Evolutionary conservation across 2,888 invertebrate genomes (phyloP), one percentile per base, ranked within the genome.

Genomic region (Athripsodes cinereus): DNA sequence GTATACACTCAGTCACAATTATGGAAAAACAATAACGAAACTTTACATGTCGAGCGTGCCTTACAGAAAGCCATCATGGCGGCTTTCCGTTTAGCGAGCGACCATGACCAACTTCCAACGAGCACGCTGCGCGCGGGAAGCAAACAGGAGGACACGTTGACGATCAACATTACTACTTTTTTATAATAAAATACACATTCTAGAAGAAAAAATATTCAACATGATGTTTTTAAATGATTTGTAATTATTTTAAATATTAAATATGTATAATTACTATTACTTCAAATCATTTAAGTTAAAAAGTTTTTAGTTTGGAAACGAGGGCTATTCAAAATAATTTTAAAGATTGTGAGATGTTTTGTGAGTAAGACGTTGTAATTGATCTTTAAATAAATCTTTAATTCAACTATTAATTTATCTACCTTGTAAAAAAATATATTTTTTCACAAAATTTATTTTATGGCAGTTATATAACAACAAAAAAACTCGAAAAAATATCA

Each of bases 11-110:
- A 85, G 84, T 85, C 84, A 85, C 84, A 84, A 85, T 84, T 84
- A 82, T 80, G 78, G 82, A 82, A 84, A 83, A 84, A 84, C 82
- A 82, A 79, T 81, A 81, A 78, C 80, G 82, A 83, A 84, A 84
- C 81, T 82, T 84, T 82, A 79, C 82, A 82, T 83, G 82, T 82
- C 81, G 81, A 81, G 81, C 83, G 83, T 82, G 81, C 82, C 83
- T 81, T 81, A 81, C 82, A 81, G 82, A 83, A 86, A 86, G 87
- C 86, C 87, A 87, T 87, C 87, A 88, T 88, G 88, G 88, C 88
- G 87, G 87, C 85, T 77, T 79, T 77, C 78, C 78, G 78, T 78
- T 78, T 78, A 75, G 74, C 77, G 76, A 72, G 77, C 78, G 78
- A 78, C 78, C 78, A 78, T 78, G 81, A 79, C 82, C 82, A 81